A percentile compares a stretch with the other conserved stretches of the same genome.
Evolutionary conservation across 2,113 vertebrate species (phyloP).

Genomic region (Cnemophilus loriae): DNA sequence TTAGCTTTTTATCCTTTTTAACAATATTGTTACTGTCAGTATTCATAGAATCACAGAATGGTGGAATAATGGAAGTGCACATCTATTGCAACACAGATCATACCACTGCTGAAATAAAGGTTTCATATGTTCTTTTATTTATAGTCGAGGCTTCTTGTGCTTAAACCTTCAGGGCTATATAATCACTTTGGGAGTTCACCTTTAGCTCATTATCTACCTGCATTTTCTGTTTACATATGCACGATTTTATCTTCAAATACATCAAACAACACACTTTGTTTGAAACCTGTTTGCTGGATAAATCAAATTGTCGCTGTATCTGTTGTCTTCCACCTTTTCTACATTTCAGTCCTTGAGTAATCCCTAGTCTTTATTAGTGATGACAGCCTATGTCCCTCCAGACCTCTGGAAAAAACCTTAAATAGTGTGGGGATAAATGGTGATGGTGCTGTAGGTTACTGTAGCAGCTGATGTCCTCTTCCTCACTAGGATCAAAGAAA

Average conservation of each 20-base stretch:
- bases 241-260: not conserved
- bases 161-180: not conserved
- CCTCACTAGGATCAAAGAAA: not conserved
- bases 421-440: not conserved
- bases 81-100: not conserved
- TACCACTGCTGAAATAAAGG: not conserved
- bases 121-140: not conserved
- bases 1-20: not conserved
- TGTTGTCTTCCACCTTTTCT: not conserved
- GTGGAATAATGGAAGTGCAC: not conserved
- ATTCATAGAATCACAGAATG: not conserved
- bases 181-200: not conserved
- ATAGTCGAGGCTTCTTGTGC: not conserved
- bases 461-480: not conserved
- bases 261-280: not conserved
- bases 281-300: not conserved
- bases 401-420: not conserved
- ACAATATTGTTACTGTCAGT: not conserved
- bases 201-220: not conserved
- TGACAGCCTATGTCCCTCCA: not conserved
- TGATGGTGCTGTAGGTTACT: not conserved
- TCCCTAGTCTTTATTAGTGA: not conserved
- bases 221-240: not conserved
- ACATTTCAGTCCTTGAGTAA: not conserved
- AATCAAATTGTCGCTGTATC: not conserved